These are phyloP conservation scores for Aplocera efformata DNA, from an alignment of 2,888 invertebrate species.

Conservation along the genomic window DNA sequence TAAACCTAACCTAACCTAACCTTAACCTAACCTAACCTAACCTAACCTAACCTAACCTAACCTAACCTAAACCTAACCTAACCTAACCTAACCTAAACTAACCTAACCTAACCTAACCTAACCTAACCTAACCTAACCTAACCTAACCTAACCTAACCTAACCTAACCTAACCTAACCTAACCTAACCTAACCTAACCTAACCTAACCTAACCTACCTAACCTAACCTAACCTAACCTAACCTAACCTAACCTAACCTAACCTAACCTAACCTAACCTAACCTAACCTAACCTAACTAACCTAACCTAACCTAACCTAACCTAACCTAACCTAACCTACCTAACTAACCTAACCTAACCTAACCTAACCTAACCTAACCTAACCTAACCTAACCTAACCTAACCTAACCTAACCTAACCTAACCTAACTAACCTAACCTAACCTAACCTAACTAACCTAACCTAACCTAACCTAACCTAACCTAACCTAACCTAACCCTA, in stretches of 20 bases:
- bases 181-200: constrained; percentile 23
- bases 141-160: constrained; percentile 29
- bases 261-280: constrained; percentile 30
- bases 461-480: constrained; percentile 29
- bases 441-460: constrained; percentile 21
- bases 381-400: constrained; percentile 11
- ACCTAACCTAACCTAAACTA: constrained; percentile 28
- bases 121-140: constrained; percentile 29
- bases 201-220: constrained; percentile 27
- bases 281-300: constrained; percentile 30
- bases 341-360: constrained; percentile 26
- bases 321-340: constrained; percentile 29
- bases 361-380: constrained; percentile 18
- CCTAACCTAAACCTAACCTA: constrained; percentile 27
- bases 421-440: constrained; percentile 31
- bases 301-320: constrained; percentile 29
- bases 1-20: constrained; percentile 25
- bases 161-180: constrained; percentile 26
- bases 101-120: constrained; percentile 28
- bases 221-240: constrained; percentile 15
- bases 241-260: constrained; percentile 25
- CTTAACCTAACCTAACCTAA: constrained; percentile 21
- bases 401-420: constrained; percentile 24
- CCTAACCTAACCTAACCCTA: constrained; percentile 24
- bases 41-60: constrained; percentile 24